Base-by-base conservation (phyloP, 1,140 invertebrate genomes). In the Calliopsis andreniformis region DNA sequence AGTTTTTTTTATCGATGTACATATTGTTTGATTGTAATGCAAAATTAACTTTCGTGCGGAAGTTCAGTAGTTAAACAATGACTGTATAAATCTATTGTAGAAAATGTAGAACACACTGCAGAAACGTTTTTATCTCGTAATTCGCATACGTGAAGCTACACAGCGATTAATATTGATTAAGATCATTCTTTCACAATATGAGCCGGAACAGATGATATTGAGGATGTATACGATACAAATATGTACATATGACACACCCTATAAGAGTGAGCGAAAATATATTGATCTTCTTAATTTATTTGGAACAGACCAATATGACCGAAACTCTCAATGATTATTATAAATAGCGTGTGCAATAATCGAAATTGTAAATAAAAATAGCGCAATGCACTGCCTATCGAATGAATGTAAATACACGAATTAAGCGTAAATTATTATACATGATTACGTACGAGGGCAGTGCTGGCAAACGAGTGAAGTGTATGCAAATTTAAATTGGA, bases 331-430 rank as follows among this genome's bases (percentile, higher is more conserved):
- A 30, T 30, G 45, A 23, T 62, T 51, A 42, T 62, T 67, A 56
- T 16, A 32, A 35, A 75, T n/a, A 16, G 67, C 28, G 12, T 45
- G 39, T 20, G 25, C 49, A 45, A 67, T 75, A 43, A 43, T 43
- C 49, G 35, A 42, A 30, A 28, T 56, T 75, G 71, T 75, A 75
- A 12, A 67, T 75, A 63, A 63, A 2, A 63, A 28, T 43, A 16
- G 23, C 28, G 10, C 18, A 23, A 68, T 47, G 55, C 62, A 64
- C 23, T 49, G 39, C 32, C 51, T 63, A 20, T 62, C 49, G 47
- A 23, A 43, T 45, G 47, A 62, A 47, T 75, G 61, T 78, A 72
- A 42, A 80, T 62, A 69, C n/a, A 16, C 30, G 47, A 47, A 47
- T 5, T 42, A 63, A 55, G 7, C 28, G 14, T n/a, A 49, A 23